These are phyloP conservation scores for Microctenopoma stevenorrisi DNA, from an alignment of 2,797 vertebrate species.

Conservation along the genomic window DNA sequence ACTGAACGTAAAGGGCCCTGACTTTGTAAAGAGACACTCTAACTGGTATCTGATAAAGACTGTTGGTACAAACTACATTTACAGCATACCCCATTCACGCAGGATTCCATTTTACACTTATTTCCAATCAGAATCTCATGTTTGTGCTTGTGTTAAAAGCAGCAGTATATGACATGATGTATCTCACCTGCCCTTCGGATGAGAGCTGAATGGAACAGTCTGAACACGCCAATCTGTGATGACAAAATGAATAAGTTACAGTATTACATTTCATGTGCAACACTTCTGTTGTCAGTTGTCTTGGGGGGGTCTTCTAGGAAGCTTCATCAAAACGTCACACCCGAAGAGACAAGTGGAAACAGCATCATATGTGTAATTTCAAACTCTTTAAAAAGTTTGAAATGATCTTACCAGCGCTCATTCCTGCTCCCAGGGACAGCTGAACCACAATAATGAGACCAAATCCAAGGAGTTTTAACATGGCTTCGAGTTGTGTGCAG, in stretches of 20 bases:
- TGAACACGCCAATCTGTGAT: slow-evolving; percentile 38
- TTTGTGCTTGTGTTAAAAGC: slow-evolving; percentile 1
- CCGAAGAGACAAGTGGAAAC: neutral
- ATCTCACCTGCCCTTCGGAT: slow-evolving; percentile 48
- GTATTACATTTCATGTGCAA: neutral
- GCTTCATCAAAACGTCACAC: neutral
- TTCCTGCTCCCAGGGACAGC: slow-evolving; percentile 37
- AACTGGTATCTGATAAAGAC: neutral
- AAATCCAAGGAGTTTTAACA: slow-evolving; percentile 27
- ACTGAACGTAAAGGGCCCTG: neutral
- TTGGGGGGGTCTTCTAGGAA: neutral
- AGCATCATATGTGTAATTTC: neutral
- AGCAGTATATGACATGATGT: neutral
- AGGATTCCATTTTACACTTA: neutral
- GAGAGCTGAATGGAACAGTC: neutral
- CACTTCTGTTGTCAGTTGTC: neutral
- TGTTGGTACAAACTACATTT: too few relatives aligned
- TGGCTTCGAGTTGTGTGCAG: slow-evolving; percentile 18
- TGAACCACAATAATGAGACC: slow-evolving; percentile 17
- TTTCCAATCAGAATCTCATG: neutral
- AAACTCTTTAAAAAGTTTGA: neutral
- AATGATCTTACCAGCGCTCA: slow-evolving; percentile 51
- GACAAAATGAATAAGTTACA: slow-evolving; percentile 9
- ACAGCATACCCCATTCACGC: neutral
- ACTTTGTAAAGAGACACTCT: neutral